Percentiles rank a stretch among this genome's conserved stretches.
These are phyloP conservation scores for Azemiops feae DNA, from an alignment of 2,113 vertebrate species.

Conservation along the genomic window DNA sequence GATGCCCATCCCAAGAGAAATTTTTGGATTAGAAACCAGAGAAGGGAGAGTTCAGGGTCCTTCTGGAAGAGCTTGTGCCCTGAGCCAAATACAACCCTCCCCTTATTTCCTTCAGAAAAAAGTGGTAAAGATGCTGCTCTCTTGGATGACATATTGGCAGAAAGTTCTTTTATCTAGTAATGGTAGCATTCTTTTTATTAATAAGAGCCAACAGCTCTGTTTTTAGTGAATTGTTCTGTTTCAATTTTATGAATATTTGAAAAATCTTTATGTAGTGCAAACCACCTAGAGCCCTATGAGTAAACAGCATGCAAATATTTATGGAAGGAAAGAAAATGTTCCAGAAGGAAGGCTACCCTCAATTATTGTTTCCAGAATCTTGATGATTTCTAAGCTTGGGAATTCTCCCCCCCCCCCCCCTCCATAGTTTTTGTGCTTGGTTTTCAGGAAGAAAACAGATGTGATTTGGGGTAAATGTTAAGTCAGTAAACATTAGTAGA, in stretches of 20 bases:
- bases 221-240: not conserved
- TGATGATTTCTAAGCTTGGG: not conserved
- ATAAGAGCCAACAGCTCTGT: not conserved
- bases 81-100: not conserved
- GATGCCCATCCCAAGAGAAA: not conserved
- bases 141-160: not conserved
- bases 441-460: slow-evolving; percentile 16
- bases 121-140: not conserved
- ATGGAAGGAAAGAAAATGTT: not conserved
- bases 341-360: not conserved
- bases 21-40: not conserved
- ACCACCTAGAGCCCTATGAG: not conserved
- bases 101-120: not conserved
- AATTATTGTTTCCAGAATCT: not conserved
- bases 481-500: not conserved
- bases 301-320: not conserved
- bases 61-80: not conserved
- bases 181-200: not conserved
- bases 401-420: not conserved
- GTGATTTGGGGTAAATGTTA: not conserved
- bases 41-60: too few relatives aligned
- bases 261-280: not conserved
- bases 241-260: not conserved
- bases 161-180: not conserved
- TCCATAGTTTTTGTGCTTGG: not conserved